These are phyloP conservation scores for Epizoanthus scotinus DNA, from an alignment of 92 coral and sea anemone species.

Conservation along the genomic window DNA sequence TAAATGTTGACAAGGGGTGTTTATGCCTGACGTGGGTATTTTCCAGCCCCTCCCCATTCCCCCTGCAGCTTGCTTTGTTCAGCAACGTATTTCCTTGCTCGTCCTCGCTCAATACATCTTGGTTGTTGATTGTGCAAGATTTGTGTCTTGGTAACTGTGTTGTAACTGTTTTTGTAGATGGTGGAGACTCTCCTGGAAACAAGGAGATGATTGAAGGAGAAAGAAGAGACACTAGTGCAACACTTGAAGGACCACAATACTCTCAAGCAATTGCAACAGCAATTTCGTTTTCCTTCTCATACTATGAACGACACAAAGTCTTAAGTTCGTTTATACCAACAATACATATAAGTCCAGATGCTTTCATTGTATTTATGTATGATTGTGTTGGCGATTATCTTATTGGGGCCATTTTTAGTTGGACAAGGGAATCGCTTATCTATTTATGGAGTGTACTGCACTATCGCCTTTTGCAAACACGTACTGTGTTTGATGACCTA, in stretches of 20 bases:
- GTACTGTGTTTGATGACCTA: background rate
- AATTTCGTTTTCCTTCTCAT: slow-evolving; percentile 20
- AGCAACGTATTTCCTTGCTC: background rate
- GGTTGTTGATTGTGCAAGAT: background rate
- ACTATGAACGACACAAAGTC: background rate
- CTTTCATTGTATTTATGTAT: slow-evolving; percentile 17
- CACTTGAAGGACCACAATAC: slow-evolving; percentile 26
- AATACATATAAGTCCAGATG: slow-evolving; percentile 20
- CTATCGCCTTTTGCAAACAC: slow-evolving; percentile 20
- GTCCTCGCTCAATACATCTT: background rate
- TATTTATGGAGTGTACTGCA: slow-evolving; percentile 27
- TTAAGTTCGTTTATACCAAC: slow-evolving; percentile 15
- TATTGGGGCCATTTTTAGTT: slow-evolving; percentile 13
- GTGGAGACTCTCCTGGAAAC: background rate
- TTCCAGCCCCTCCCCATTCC: background rate
- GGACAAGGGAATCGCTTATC: slow-evolving; percentile 33
- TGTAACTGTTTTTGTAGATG: slow-evolving; percentile 13
- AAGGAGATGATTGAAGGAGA: slow-evolving; percentile 22
- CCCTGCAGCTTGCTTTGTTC: background rate
- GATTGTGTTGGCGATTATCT: slow-evolving; percentile 19
- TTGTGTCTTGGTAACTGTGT: slow-evolving; percentile 6
- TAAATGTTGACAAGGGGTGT: background rate
- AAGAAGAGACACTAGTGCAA: slow-evolving; percentile 22
- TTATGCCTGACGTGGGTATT: background rate
- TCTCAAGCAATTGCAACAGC: slow-evolving; percentile 27